Percentiles rank a stretch among this genome's conserved stretches.
These are phyloP conservation scores for Acromyrmex heyeri DNA, from an alignment of 1,140 invertebrate genomes.

Conservation along the genomic window DNA sequence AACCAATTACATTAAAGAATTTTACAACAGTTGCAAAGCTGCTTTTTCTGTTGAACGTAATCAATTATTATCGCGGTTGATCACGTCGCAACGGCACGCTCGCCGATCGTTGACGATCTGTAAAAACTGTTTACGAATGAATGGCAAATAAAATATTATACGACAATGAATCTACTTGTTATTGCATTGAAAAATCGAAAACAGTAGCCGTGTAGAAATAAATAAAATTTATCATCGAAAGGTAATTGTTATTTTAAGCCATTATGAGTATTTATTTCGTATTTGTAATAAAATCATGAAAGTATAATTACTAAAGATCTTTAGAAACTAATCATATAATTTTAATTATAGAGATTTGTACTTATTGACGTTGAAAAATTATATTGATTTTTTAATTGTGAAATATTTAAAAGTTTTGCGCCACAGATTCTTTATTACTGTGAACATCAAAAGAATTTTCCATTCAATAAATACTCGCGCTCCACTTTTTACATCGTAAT, in stretches of 20 bases:
- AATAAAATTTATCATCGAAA: conserved; percentile 18
- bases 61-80: conserved; percentile 81
- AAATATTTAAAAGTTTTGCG: not conserved
- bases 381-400: not conserved
- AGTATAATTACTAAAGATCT: not conserved
- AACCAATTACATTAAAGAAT: too few species aligned
- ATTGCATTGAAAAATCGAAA: not conserved
- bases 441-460: not conserved
- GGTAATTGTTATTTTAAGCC: not conserved
- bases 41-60: too few species aligned
- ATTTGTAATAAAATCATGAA: not conserved
- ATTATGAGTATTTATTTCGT: conserved; percentile 1
- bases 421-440: not conserved
- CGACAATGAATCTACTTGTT: conserved; percentile 13
- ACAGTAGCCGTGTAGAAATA: not conserved
- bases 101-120: conserved; percentile 75
- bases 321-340: conserved; percentile 9
- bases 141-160: conserved; percentile 80
- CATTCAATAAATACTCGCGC: conserved; percentile 18
- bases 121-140: conserved; percentile 82
- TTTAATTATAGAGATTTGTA: not conserved
- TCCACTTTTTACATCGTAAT: conserved; percentile 25
- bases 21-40: too few species aligned
- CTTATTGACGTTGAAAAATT: not conserved
- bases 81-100: conserved; percentile 64